Percentiles rank a stretch among this genome's conserved stretches.
Evolutionary conservation across 2,113 vertebrate genomes (phyloP).

Genomic region (Gorilla gorilla): DNA sequence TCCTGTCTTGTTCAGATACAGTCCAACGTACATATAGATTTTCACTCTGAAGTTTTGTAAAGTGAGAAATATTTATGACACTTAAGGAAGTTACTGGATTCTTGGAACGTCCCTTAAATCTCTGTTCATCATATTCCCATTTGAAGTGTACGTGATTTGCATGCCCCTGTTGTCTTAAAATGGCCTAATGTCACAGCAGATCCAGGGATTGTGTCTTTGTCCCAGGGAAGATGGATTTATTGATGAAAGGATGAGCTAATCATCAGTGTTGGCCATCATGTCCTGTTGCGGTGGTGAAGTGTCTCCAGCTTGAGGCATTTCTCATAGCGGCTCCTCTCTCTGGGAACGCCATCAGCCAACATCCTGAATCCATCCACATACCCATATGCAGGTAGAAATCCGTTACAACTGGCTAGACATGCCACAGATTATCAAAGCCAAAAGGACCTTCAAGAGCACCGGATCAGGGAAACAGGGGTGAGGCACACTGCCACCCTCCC

Average conservation of each 20-base stretch:
- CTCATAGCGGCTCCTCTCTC: background rate
- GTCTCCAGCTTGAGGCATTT: background rate
- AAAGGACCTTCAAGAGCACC: background rate
- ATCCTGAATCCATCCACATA: background rate
- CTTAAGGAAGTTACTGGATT: background rate
- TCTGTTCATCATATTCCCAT: background rate
- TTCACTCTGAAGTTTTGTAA: background rate
- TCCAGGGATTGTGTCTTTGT: background rate
- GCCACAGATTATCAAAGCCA: background rate
- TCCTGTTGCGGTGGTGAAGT: background rate
- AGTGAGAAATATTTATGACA: background rate
- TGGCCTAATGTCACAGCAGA: background rate
- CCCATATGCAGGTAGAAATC: background rate
- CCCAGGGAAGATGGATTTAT: background rate
- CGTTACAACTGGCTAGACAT: background rate
- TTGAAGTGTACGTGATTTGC: background rate
- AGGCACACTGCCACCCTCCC: background rate
- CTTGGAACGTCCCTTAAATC: conserved; percentile 2
- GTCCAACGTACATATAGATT: background rate
- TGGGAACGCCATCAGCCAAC: background rate
- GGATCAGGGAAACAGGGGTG: background rate
- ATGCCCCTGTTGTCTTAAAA: background rate
- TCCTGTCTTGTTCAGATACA: background rate
- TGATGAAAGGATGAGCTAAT: background rate
- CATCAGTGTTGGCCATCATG: background rate